Conservation (phyloP, 2,113 vertebrate genomes). For the Erythrocebus patas region DNA sequence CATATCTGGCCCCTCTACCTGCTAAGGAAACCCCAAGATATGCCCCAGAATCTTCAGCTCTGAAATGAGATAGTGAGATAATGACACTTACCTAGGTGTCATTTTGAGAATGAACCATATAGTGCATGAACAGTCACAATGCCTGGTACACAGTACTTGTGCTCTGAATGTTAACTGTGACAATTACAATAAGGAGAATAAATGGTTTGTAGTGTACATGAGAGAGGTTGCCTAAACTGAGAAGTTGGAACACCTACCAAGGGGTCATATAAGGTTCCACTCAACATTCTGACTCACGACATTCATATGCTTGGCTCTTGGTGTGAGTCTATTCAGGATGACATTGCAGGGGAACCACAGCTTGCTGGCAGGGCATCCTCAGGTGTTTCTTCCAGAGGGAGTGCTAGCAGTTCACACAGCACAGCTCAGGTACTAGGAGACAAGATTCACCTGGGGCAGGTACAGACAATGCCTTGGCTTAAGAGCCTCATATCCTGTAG, state of each 20-base stretch:
- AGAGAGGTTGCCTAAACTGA: background rate
- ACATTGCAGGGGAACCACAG: background rate
- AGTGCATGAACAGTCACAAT: background rate
- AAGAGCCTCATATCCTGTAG: background rate
- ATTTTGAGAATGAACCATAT: background rate
- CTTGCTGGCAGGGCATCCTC: background rate
- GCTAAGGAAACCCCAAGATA: background rate
- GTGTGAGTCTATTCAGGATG: background rate
- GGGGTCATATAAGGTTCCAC: background rate
- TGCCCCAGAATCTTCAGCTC: background rate
- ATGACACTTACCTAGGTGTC: background rate
- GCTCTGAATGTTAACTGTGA: background rate
- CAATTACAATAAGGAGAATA: background rate
- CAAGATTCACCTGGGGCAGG: background rate
- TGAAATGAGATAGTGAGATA: background rate
- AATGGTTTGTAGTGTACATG: background rate
- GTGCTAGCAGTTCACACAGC: background rate
- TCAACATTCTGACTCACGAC: background rate
- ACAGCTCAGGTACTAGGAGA: background rate
- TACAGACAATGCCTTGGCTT: background rate
- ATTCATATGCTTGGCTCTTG: rapidly evolving
- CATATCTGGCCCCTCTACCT: background rate
- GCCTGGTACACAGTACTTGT: background rate
- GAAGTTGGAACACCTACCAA: background rate
- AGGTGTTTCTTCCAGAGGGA: background rate